Percentiles rank a stretch among this genome's conserved stretches.
Conservation (phyloP, 2,797 vertebrate genomes). For the Pantherophis vulpinus region DNA sequence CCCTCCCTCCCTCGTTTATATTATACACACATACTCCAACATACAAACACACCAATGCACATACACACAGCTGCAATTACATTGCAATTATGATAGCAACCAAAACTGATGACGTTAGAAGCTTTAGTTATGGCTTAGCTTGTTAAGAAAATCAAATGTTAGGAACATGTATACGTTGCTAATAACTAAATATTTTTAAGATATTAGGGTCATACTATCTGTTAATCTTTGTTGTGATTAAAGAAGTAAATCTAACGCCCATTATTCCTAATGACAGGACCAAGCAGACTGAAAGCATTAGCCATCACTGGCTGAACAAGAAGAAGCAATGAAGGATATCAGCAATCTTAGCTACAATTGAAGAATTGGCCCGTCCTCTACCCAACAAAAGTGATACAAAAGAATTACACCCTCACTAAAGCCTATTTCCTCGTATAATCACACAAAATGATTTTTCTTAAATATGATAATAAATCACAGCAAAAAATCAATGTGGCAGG, state of each 20-base stretch:
- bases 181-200: constrained; percentile 85
- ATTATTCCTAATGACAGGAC: constrained; percentile 92
- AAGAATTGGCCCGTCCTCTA: constrained; percentile 82
- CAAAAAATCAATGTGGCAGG: constrained; percentile 90
- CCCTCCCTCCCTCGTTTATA: background rate
- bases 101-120: constrained; percentile 37
- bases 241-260: constrained; percentile 87
- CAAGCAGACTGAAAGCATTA: constrained; percentile 83
- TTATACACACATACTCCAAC: background rate
- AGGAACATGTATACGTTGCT: constrained; percentile 82
- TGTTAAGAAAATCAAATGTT: constrained; percentile 74
- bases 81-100: constrained; percentile 28
- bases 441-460: constrained; percentile 99
- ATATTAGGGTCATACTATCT: constrained; percentile 91
- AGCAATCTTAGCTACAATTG: constrained; percentile 83
- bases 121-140: constrained; percentile 47
- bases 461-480: constrained; percentile 99
- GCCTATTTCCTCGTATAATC: constrained; percentile 97
- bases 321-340: constrained; percentile 80
- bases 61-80: constrained; percentile 12
- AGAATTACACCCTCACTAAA: constrained; percentile 92
- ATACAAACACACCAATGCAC: background rate
- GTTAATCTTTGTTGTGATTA: constrained; percentile 95
- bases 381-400: constrained; percentile 85
- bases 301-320: constrained; percentile 67